Evolutionary conservation across 2,113 vertebrate species (phyloP).

Genomic region (Alaudala cheleensis): DNA sequence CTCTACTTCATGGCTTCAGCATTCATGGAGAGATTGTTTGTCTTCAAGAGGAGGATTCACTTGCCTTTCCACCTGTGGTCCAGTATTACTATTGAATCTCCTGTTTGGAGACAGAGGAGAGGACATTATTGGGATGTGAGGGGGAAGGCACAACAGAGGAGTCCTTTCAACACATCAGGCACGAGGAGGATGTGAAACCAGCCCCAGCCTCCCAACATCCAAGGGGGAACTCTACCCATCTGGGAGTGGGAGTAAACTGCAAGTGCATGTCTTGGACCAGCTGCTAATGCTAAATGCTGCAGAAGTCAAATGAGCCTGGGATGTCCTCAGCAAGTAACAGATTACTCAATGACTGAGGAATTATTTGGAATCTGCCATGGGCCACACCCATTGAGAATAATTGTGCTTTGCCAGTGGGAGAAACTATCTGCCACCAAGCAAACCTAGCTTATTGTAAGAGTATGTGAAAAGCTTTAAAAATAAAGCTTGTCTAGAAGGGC

Average conservation of each 20-base stretch:
- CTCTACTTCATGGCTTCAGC: slow-evolving; percentile 38
- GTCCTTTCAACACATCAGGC: background rate
- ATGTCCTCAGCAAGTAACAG: background rate
- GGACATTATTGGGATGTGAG: background rate
- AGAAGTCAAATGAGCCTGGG: background rate
- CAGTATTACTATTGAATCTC: slow-evolving; percentile 45
- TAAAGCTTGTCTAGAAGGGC: background rate
- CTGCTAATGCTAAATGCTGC: background rate
- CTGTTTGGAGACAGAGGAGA: slow-evolving; percentile 54
- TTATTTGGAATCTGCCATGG: background rate
- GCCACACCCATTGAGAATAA: background rate
- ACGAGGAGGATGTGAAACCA: background rate
- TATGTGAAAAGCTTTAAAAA: background rate
- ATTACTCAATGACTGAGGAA: background rate
- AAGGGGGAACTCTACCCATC: background rate
- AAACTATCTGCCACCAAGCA: background rate
- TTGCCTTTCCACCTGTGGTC: slow-evolving; percentile 63
- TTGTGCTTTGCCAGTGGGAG: background rate
- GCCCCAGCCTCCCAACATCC: background rate
- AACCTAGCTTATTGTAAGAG: background rate
- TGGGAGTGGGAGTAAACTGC: background rate
- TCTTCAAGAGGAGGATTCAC: slow-evolving; percentile 37
- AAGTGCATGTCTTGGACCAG: background rate
- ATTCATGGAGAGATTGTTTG: background rate
- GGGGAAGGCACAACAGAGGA: background rate